Percentiles rank a stretch among this genome's conserved stretches.
phyloP scores from a whole-genome alignment of 2,888 invertebrate genomes.

The Pristionchus exspectatus region DNA sequence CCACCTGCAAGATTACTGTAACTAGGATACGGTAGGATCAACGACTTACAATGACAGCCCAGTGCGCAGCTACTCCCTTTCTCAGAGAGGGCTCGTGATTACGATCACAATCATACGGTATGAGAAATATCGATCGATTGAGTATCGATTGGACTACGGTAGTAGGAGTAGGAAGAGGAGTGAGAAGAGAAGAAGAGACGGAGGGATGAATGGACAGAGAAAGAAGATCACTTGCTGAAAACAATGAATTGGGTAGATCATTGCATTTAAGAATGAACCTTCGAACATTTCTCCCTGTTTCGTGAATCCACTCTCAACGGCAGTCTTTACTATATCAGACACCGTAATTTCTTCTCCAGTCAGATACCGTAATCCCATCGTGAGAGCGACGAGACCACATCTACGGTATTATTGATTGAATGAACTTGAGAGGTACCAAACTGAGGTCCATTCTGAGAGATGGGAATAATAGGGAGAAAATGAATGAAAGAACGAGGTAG shows the following conservation, averaged over 20 bases:
- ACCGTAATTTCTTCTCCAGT: constrained; percentile 35
- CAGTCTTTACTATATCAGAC: neutral
- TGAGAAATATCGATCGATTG: constrained; percentile 12
- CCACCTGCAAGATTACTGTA: constrained; percentile 37
- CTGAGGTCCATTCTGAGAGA: constrained; percentile 51
- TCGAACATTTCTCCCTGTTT: constrained; percentile 54
- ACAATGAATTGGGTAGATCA: neutral
- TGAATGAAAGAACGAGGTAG: constrained; percentile 32
- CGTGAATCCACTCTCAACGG: constrained; percentile 19
- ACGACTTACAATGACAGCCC: constrained; percentile 46
- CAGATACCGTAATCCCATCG: constrained; percentile 50
- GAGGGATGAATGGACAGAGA: constrained; percentile 20
- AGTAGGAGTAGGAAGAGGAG: constrained; percentile 44
- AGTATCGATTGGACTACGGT: constrained; percentile 28
- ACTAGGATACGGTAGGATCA: neutral
- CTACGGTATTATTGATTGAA: neutral
- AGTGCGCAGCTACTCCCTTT: constrained; percentile 49
- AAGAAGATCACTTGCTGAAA: constrained; percentile 16
- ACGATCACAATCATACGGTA: constrained; percentile 52
- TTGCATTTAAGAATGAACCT: neutral
- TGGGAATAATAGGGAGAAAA: constrained; percentile 1
- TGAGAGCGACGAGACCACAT: constrained; percentile 51
- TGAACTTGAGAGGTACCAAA: neutral
- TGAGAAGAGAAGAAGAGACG: neutral
- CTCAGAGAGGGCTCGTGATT: constrained; percentile 48